Evolutionary conservation across 92 coral and sea anemone genomes (phyloP).

Genomic region (Bergia sp.): DNA sequence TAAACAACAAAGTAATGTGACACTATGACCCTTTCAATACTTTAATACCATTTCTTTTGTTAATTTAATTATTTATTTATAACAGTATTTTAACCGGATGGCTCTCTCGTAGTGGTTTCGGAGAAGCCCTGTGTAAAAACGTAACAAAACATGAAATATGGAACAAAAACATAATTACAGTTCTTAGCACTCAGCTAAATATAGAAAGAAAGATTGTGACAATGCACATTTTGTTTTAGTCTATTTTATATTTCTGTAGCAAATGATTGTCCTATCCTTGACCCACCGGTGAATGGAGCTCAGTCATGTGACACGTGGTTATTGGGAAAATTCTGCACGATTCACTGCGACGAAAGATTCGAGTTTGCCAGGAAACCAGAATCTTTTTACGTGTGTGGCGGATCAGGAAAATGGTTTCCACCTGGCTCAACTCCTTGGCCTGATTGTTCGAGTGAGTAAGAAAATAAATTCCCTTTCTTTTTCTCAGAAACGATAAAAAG

Average conservation of each 20-base stretch:
- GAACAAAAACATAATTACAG: too few species aligned
- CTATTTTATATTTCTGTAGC: neutral
- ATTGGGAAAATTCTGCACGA: constrained; percentile 19
- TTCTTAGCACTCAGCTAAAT: too few species aligned
- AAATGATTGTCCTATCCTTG: constrained; percentile 24
- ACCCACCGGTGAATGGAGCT: constrained; percentile 10
- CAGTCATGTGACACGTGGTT: constrained; percentile 26
- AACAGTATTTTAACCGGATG: too few species aligned
- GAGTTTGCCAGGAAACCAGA: constrained; percentile 27
- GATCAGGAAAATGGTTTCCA: constrained; percentile 25
- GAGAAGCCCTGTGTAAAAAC: too few species aligned
- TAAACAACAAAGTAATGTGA: too few species aligned
- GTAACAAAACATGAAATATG: too few species aligned
- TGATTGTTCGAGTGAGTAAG: constrained; percentile 20
- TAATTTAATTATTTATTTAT: too few species aligned
- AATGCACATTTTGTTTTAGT: neutral
- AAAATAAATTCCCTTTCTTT: neutral
- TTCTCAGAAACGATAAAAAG: too few species aligned
- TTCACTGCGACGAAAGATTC: constrained; percentile 16
- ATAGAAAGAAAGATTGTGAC: neutral
- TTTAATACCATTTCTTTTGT: too few species aligned
- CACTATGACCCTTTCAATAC: too few species aligned
- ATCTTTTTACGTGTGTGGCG: constrained; percentile 22
- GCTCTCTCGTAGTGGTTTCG: too few species aligned
- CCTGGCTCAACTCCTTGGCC: constrained; percentile 3